Evolutionary conservation across 92 coral and sea anemone species (phyloP).

Genomic region (Porites cylindrica): DNA sequence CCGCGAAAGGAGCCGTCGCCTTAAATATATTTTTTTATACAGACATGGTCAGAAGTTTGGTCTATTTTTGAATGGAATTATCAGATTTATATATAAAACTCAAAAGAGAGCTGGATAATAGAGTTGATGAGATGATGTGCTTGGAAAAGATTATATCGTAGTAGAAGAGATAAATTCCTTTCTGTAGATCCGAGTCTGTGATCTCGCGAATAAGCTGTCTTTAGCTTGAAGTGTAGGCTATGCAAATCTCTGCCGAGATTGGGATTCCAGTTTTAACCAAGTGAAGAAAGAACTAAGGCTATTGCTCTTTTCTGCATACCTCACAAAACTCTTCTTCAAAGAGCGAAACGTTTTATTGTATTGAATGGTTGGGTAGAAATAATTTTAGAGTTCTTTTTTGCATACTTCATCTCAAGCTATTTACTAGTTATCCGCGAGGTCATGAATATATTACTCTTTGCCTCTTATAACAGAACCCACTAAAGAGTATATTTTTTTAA

Average conservation of each 20-base stretch:
- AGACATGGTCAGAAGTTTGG: background rate
- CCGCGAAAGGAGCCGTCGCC: background rate
- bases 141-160: background rate
- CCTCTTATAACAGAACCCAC: background rate
- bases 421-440: background rate
- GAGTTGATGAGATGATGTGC: background rate
- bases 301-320: too few relatives aligned
- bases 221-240: background rate
- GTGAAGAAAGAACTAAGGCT: too few relatives aligned
- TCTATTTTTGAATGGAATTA: background rate
- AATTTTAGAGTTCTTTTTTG: too few relatives aligned
- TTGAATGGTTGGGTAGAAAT: too few relatives aligned
- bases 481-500: slow-evolving; percentile 11
- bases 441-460: background rate
- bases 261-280: too few relatives aligned
- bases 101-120: too few relatives aligned
- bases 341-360: too few relatives aligned
- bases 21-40: too few relatives aligned
- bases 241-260: too few relatives aligned
- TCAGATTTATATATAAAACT: background rate
- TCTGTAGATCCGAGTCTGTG: background rate
- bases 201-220: background rate
- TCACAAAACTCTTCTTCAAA: too few relatives aligned
- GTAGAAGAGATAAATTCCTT: background rate
- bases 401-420: background rate